A percentile compares a stretch with the other conserved stretches of the same genome.
These are phyloP conservation scores for Hypotaenidia philippensis DNA, from an alignment of 2,797 vertebrate genomes.

Conservation along the genomic window DNA sequence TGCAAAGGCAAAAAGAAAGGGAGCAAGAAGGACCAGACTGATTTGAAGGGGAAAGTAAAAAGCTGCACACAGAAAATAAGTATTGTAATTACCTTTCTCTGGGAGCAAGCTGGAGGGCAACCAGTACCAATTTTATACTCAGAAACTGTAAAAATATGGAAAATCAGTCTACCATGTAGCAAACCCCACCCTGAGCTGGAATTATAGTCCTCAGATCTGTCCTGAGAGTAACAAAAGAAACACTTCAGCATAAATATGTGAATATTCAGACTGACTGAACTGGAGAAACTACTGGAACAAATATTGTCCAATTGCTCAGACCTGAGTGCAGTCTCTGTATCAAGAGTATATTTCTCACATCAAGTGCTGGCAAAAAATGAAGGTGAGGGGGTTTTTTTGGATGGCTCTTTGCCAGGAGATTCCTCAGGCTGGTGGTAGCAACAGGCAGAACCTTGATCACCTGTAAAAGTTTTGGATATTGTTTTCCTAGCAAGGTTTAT, in stretches of 20 bases:
- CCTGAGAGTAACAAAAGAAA: not conserved
- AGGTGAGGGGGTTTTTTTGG: not conserved
- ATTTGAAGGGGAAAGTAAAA: not conserved
- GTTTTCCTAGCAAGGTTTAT: not conserved
- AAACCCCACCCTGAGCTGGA: not conserved
- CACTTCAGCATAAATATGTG: not conserved
- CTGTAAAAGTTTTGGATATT: not conserved
- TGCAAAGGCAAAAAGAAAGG: not conserved
- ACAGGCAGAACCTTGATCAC: not conserved
- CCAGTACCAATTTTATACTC: not conserved
- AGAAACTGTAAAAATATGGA: constrained; percentile 2
- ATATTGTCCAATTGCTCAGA: not conserved
- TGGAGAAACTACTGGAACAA: not conserved
- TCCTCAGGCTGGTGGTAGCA: not conserved
- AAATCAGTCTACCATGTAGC: not conserved
- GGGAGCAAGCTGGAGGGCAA: not conserved
- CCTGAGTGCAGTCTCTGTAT: not conserved
- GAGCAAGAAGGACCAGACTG: not conserved
- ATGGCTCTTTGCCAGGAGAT: not conserved
- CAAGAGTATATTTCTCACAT: fast-evolving
- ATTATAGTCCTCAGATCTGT: not conserved
- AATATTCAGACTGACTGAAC: not conserved
- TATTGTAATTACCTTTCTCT: not conserved
- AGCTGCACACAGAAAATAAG: not conserved
- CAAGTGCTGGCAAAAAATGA: not conserved